Evolutionary conservation across 2,797 vertebrate species (phyloP).

Genomic region (Salarias fasciatus): DNA sequence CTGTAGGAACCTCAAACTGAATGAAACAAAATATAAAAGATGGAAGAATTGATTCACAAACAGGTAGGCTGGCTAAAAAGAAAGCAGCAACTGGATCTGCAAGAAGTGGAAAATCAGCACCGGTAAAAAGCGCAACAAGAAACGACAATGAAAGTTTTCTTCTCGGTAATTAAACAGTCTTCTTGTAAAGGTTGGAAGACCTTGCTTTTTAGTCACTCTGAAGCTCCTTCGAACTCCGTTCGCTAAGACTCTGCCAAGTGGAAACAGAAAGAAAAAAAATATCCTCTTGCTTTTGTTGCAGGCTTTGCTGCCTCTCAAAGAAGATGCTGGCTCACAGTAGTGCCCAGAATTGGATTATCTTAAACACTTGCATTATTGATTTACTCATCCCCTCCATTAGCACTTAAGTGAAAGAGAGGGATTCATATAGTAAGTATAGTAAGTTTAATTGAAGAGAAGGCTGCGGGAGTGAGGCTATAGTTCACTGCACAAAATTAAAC

Average conservation of each 20-base stretch:
- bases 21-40: too few species aligned
- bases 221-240: slow-evolving; percentile 25
- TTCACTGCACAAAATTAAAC: slow-evolving; percentile 50
- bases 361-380: slow-evolving; percentile 75
- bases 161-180: too few species aligned
- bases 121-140: not conserved
- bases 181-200: slow-evolving; percentile 3
- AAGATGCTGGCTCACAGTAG: slow-evolving; percentile 52
- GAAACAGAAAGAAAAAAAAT: slow-evolving; percentile 45
- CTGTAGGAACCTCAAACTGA: too few species aligned
- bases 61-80: too few species aligned
- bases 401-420: slow-evolving; percentile 56
- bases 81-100: too few species aligned
- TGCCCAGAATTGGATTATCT: slow-evolving; percentile 73
- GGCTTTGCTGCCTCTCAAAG: slow-evolving; percentile 53
- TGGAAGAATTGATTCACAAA: too few species aligned
- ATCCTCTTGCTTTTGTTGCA: slow-evolving; percentile 54
- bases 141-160: too few species aligned
- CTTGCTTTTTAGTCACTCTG: slow-evolving; percentile 19
- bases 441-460: slow-evolving; percentile 51
- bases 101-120: not conserved
- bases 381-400: slow-evolving; percentile 71
- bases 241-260: slow-evolving; percentile 45
- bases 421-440: slow-evolving; percentile 43
- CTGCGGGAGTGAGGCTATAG: slow-evolving; percentile 37